Evolutionary conservation across 1,140 invertebrate genomes (phyloP).

Genomic region (Caerostris extrusa): DNA sequence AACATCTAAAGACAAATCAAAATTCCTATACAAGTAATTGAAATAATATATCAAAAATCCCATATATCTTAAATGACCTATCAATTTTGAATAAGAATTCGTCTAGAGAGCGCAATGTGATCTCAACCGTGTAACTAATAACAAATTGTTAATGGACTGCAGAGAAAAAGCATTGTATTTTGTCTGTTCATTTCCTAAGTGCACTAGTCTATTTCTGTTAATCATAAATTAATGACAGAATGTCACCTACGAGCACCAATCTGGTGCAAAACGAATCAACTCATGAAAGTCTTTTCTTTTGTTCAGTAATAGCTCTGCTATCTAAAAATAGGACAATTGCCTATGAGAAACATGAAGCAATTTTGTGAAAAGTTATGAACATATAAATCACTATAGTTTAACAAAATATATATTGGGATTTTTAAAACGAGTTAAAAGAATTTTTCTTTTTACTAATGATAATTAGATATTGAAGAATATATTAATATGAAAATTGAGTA

Average conservation of each 20-base stretch:
- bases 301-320: too few species aligned
- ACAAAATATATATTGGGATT: too few species aligned
- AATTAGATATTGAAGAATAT: too few species aligned
- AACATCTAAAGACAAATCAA: neutral
- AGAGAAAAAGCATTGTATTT: neutral
- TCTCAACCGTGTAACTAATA: neutral
- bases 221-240: slow-evolving; percentile 10
- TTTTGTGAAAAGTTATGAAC: too few species aligned
- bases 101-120: neutral
- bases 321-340: too few species aligned
- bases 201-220: neutral
- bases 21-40: neutral
- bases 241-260: neutral
- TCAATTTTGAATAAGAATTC: neutral
- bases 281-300: neutral
- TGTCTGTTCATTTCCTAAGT: slow-evolving; percentile 1
- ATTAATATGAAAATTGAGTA: too few species aligned
- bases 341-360: too few species aligned
- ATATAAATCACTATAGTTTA: too few species aligned
- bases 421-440: too few species aligned
- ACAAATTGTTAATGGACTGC: neutral
- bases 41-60: neutral
- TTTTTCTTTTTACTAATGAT: too few species aligned
- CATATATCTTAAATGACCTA: neutral
- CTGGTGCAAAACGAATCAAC: neutral